These are phyloP conservation scores for Megalurothrips usitatus DNA, from an alignment of 2,888 invertebrate genomes.

Conservation along the genomic window DNA sequence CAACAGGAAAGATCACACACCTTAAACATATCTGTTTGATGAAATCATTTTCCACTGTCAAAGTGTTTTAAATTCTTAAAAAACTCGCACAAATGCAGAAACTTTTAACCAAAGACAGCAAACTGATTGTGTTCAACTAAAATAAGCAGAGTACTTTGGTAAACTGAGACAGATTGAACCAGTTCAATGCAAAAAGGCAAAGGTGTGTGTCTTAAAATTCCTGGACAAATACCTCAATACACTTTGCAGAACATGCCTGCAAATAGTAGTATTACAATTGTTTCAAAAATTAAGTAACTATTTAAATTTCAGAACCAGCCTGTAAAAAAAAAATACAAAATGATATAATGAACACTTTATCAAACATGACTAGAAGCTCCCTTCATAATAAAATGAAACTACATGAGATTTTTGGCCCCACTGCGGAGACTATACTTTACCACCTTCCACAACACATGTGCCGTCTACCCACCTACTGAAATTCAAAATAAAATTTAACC, in stretches of 20 bases:
- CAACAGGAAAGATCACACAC: neutral
- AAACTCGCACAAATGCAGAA: no score
- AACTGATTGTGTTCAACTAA: no score
- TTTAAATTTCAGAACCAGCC: neutral
- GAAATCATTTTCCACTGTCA: no score
- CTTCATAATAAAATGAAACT: neutral
- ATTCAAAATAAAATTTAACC: constrained; percentile 15
- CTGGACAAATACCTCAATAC: no score
- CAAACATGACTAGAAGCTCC: neutral
- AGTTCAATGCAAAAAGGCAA: no score
- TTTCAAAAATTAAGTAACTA: neutral
- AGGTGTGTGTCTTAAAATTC: no score
- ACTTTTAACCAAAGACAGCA: no score
- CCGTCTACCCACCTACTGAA: neutral
- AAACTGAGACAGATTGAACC: no score
- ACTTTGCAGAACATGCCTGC: neutral
- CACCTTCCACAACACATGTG: neutral
- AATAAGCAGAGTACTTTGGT: no score
- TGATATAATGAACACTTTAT: neutral
- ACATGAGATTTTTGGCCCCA: constrained; percentile 7
- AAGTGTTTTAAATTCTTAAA: no score
- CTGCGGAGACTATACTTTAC: constrained; percentile 13
- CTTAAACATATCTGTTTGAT: neutral
- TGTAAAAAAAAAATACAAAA: neutral
- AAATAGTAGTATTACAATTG: neutral